These are phyloP conservation scores for Scophthalmus maximus DNA, from an alignment of 2,113 vertebrate genomes.

Conservation along the genomic window DNA sequence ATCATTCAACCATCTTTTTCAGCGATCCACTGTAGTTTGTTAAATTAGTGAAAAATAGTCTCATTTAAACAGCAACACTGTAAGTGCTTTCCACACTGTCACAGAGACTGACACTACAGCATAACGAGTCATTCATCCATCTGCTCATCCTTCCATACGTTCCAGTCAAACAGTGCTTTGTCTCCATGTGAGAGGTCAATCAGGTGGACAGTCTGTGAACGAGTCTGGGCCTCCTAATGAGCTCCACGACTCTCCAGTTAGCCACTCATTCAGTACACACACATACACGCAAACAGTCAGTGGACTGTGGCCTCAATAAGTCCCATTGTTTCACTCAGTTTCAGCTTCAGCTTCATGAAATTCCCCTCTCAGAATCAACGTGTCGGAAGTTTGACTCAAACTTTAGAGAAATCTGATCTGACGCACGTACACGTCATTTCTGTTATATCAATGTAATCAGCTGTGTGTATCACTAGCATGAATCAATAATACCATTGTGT, in stretches of 20 bases:
- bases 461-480: conserved; percentile 15
- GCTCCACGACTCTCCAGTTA: conserved; percentile 45
- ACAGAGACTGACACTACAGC: conserved; percentile 4
- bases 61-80: conserved; percentile 4
- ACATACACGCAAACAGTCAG: conserved; percentile 26
- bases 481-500: conserved; percentile 49
- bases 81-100: neutral
- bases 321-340: conserved; percentile 32
- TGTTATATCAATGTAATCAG: conserved; percentile 5
- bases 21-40: neutral
- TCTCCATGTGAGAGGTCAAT: conserved; percentile 44
- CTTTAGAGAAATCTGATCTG: neutral
- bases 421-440: conserved; percentile 1
- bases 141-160: conserved; percentile 38
- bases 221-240: conserved; percentile 60
- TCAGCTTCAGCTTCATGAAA: conserved; percentile 19
- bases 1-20: neutral
- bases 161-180: conserved; percentile 68
- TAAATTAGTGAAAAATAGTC: neutral
- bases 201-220: conserved; percentile 47
- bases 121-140: conserved; percentile 40
- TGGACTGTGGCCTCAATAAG: conserved; percentile 34
- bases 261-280: conserved; percentile 24
- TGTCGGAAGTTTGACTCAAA: neutral
- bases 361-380: neutral